Evolutionary conservation across 1,140 invertebrate genomes (phyloP).

Genomic region (Bradynema listronoti): DNA sequence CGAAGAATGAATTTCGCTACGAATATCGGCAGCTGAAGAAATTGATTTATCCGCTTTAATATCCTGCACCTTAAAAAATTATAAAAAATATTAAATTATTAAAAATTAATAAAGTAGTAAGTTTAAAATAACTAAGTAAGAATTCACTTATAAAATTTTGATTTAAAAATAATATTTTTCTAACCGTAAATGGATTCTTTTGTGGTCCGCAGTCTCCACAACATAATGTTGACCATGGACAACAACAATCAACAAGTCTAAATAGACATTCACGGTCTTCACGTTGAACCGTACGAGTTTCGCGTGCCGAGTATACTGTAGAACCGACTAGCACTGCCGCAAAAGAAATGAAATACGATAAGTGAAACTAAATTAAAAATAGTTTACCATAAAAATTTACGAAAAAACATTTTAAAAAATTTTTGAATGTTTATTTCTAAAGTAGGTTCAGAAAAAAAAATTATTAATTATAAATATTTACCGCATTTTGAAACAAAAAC

Average conservation of each 20-base stretch:
- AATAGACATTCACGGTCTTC: constrained; percentile 15
- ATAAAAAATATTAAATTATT: neutral
- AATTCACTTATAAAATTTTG: too few species aligned
- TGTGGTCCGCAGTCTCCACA: constrained; percentile 24
- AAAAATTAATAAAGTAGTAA: constrained; percentile 24
- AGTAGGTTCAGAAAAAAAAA: neutral
- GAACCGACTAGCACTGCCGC: constrained; percentile 47
- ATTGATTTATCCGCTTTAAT: constrained; percentile 10
- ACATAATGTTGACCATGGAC: constrained; percentile 15
- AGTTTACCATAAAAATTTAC: neutral
- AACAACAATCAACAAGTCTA: constrained; percentile 27
- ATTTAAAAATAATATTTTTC: too few species aligned
- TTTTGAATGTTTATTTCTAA: constrained; percentile 8
- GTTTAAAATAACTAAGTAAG: too few species aligned
- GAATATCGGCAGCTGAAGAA: too few species aligned
- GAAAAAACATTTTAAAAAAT: constrained; percentile 11
- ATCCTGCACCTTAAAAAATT: constrained; percentile 14
- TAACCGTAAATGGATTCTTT: too few species aligned
- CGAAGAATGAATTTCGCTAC: too few species aligned
- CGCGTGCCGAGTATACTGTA: constrained; percentile 43
- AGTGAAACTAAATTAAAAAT: constrained; percentile 44
- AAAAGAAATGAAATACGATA: constrained; percentile 55
- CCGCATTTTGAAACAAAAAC: constrained; percentile 74
- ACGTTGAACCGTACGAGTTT: constrained; percentile 27
- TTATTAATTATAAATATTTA: constrained; percentile 57